These are phyloP conservation scores for Kryphioiulus occultus DNA, from an alignment of 2,888 invertebrate genomes.

Conservation along the genomic window DNA sequence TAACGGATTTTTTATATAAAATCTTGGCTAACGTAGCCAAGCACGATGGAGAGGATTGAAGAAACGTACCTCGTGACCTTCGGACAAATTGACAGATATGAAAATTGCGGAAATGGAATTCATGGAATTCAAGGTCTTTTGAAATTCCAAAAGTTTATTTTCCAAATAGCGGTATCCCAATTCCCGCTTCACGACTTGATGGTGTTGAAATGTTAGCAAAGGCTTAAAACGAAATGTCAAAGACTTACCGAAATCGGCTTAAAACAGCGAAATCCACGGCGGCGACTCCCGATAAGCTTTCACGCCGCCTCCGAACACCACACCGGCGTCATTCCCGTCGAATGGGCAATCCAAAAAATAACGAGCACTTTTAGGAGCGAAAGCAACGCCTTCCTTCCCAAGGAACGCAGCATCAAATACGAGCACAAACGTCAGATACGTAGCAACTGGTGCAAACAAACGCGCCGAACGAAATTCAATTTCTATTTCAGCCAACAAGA, in stretches of 20 bases:
- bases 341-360: background rate
- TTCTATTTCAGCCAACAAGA: no score
- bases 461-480: background rate
- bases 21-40: no score
- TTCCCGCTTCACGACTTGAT: no score
- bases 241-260: background rate
- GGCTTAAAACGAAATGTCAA: background rate
- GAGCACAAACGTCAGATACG: background rate
- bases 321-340: background rate
- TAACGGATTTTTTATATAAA: no score
- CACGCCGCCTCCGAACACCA: background rate
- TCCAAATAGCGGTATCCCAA: no score
- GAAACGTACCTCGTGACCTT: no score
- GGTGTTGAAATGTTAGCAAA: no score
- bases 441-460: conserved; percentile 17
- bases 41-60: no score
- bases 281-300: background rate
- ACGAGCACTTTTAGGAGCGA: background rate
- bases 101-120: no score
- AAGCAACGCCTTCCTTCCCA: background rate
- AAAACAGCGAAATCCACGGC: background rate
- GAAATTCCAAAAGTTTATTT: no score
- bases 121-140: no score
- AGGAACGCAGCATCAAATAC: background rate
- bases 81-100: no score